A percentile compares a stretch with the other conserved stretches of the same genome.
Evolutionary conservation across 2,113 vertebrate species (phyloP).

Genomic region (Notothenia coriiceps): DNA sequence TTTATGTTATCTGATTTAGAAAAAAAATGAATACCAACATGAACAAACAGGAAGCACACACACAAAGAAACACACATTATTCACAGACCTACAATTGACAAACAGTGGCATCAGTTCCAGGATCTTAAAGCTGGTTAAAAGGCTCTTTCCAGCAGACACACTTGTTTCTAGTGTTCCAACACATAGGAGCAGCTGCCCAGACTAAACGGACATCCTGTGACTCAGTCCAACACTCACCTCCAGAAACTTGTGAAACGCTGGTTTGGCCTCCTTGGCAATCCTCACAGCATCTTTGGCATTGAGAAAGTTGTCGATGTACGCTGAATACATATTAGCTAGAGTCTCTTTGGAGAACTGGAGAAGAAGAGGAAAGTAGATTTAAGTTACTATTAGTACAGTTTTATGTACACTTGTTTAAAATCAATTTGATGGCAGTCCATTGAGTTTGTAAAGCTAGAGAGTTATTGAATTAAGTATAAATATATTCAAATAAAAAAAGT

Average conservation of each 20-base stretch:
- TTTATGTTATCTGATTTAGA: not conserved
- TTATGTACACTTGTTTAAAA: not conserved
- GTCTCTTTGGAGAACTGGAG: constrained; percentile 96
- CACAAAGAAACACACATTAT: not conserved
- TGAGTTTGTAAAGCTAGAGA: not conserved
- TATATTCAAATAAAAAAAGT: too few species aligned
- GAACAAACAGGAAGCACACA: constrained; percentile 8
- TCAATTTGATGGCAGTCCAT: not conserved
- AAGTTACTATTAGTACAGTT: not conserved
- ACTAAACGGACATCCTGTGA: constrained; percentile 18
- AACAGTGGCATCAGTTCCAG: not conserved
- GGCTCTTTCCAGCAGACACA: not conserved
- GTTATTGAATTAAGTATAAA: too few species aligned
- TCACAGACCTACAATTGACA: not conserved
- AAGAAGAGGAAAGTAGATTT: not conserved
- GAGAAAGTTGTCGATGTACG: constrained; percentile 99
- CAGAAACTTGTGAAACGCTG: constrained; percentile 97
- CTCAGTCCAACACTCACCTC: constrained; percentile 86
- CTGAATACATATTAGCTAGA: constrained; percentile 96
- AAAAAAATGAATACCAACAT: not conserved
- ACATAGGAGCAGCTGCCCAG: not conserved
- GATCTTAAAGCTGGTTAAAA: not conserved
- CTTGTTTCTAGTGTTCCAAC: not conserved
- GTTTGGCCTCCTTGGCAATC: constrained; percentile 95
- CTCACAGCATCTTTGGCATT: constrained; percentile 97